phyloP scores from a whole-genome alignment of 2,797 vertebrate genomes.

The Lindbergichthys nudifrons region DNA sequence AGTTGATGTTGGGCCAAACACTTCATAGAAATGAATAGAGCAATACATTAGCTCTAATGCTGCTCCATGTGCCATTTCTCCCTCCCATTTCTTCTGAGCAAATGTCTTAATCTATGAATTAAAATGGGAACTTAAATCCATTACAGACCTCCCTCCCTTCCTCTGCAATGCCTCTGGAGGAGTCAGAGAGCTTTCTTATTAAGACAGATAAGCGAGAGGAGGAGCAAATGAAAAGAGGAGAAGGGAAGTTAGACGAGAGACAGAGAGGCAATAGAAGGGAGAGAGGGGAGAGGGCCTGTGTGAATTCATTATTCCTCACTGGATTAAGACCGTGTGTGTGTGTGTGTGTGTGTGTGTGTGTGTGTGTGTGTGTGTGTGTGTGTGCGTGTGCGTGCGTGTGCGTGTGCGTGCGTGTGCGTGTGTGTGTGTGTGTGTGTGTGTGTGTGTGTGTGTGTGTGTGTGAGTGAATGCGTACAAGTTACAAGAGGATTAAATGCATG shows the following conservation, averaged over 20 bases:
- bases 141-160: slow-evolving; percentile 61
- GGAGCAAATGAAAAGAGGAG: slow-evolving; percentile 16
- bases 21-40: slow-evolving; percentile 57
- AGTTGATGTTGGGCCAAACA: slow-evolving; percentile 52
- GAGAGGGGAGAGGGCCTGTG: slow-evolving; percentile 38
- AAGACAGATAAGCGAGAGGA: slow-evolving; percentile 55
- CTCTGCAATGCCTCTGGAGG: slow-evolving; percentile 44
- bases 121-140: slow-evolving; percentile 79
- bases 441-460: slow-evolving; percentile 17
- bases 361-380: neutral
- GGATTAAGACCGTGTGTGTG: slow-evolving; percentile 57
- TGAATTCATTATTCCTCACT: slow-evolving; percentile 74
- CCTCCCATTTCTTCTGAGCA: slow-evolving; percentile 63
- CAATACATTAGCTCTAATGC: slow-evolving; percentile 66
- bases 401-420: too few species aligned
- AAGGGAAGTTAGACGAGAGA: slow-evolving; percentile 28
- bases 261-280: slow-evolving; percentile 11
- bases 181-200: slow-evolving; percentile 74
- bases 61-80: slow-evolving; percentile 47
- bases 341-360: slow-evolving; percentile 16
- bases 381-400: slow-evolving; percentile 11
- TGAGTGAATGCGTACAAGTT: neutral
- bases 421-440: slow-evolving; percentile 13
- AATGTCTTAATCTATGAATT: slow-evolving; percentile 82
- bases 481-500: slow-evolving; percentile 41